phyloP scores from a whole-genome alignment of 2,797 vertebrate genomes.

The Sebastes minor region DNA sequence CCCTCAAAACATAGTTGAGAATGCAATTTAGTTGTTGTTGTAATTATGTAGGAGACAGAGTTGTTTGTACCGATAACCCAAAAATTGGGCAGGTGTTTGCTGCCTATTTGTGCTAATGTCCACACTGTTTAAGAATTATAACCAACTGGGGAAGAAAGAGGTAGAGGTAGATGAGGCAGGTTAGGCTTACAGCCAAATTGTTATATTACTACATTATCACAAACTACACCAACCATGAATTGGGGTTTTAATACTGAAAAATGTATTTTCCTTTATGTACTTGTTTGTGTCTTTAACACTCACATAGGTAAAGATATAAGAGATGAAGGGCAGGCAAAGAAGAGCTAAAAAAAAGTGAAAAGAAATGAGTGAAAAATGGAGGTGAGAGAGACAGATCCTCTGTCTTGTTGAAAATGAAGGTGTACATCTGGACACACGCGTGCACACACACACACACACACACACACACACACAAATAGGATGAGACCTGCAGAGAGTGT shows the following conservation, averaged over 20 bases:
- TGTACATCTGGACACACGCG: constrained; percentile 56
- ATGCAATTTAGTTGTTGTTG: not conserved
- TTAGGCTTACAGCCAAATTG: not conserved
- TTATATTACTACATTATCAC: not conserved
- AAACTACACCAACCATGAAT: not conserved
- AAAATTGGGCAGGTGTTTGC: not conserved
- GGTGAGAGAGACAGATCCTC: constrained; percentile 35
- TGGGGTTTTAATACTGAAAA: not conserved
- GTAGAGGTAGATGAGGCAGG: not conserved
- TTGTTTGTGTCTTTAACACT: constrained; percentile 14
- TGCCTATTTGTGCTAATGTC: not conserved
- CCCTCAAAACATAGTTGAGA: not conserved
- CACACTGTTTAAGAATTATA: not conserved
- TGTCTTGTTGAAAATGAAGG: constrained; percentile 67
- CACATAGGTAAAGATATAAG: not conserved
- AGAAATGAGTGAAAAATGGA: constrained; percentile 32
- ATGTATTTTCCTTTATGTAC: not conserved
- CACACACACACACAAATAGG: constrained; percentile 27
- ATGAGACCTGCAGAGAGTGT: constrained; percentile 69
- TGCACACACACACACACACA: constrained; percentile 5
- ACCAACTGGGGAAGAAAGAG: not conserved
- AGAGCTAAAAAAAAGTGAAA: constrained; percentile 29
- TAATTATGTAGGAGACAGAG: not conserved
- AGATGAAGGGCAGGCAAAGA: constrained; percentile 24
- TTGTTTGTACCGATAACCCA: not conserved